Conservation (phyloP, 2,797 vertebrate genomes). For the Coendou prehensilis region DNA sequence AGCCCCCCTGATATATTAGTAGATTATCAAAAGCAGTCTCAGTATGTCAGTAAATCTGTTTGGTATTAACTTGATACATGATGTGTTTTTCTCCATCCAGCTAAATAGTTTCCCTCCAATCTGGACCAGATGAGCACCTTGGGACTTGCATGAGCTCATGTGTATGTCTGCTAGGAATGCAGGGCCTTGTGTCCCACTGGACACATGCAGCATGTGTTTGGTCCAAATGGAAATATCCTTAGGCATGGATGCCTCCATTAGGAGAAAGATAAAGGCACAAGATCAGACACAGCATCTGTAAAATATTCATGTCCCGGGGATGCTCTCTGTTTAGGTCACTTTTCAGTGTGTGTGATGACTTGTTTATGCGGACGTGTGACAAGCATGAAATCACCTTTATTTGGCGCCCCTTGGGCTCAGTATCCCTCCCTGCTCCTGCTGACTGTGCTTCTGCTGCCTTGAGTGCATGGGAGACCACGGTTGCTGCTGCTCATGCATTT, state of each 20-base stretch:
- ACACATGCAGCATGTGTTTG: conserved; percentile 75
- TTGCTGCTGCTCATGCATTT: not conserved
- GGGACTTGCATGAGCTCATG: conserved; percentile 90
- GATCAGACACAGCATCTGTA: conserved; percentile 73
- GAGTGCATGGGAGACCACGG: not conserved
- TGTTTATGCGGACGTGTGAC: not conserved
- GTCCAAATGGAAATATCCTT: conserved; percentile 73
- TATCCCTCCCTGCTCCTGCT: not conserved
- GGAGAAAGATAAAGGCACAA: conserved; percentile 73
- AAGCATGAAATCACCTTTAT: conserved; percentile 12
- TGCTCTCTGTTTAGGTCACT: not conserved
- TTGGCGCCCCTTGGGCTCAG: not conserved
- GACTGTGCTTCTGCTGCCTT: accelerated
- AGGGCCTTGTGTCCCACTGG: conserved; percentile 79
- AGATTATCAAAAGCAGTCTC: conserved; percentile 88
- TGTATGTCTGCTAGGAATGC: conserved; percentile 87
- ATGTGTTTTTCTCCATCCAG: conserved; percentile 90
- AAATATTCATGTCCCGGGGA: conserved; percentile 27
- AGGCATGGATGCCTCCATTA: conserved; percentile 77
- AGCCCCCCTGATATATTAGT: conserved; percentile 84
- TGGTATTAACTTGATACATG: conserved; percentile 90
- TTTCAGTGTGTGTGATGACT: not conserved
- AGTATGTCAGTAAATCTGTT: conserved; percentile 89
- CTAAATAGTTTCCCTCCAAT: conserved; percentile 89
- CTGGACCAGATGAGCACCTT: conserved; percentile 89